A percentile compares a stretch with the other conserved stretches of the same genome.
Conservation (phyloP, 2,888 invertebrate species). For the Oscheius sp. region DNA sequence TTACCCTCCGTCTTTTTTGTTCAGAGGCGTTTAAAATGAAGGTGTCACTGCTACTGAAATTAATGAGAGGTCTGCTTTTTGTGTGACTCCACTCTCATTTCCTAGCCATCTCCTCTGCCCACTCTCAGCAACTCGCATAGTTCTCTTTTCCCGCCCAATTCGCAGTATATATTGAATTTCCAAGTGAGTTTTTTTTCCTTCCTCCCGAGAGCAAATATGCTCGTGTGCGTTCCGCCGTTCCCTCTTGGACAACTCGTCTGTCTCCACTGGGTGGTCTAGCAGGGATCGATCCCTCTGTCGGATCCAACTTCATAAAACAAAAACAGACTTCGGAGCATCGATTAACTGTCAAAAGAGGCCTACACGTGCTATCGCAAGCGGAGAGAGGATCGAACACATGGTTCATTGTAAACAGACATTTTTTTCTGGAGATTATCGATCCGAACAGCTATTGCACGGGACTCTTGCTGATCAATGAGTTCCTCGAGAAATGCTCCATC, state of each 20-base stretch:
- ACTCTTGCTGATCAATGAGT: neutral
- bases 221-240: slow-evolving; percentile 1
- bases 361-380: slow-evolving; percentile 11
- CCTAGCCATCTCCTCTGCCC: slow-evolving; percentile 14
- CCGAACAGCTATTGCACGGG: neutral
- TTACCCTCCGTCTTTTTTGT: slow-evolving; percentile 6
- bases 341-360: slow-evolving; percentile 25
- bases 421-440: neutral
- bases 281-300: too few relatives aligned
- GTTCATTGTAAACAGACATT: neutral
- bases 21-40: neutral
- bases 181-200: slow-evolving; percentile 22
- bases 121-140: neutral
- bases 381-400: too few relatives aligned
- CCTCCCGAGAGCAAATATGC: slow-evolving; percentile 20
- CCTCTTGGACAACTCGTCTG: too few relatives aligned
- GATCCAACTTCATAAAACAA: neutral
- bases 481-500: neutral
- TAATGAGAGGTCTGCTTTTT: neutral
- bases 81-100: slow-evolving; percentile 7
- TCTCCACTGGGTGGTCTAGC: too few relatives aligned
- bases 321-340: slow-evolving; percentile 20
- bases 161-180: slow-evolving; percentile 32
- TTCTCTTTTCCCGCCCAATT: neutral
- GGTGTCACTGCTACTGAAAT: neutral